These are phyloP conservation scores for Cheilosia urbana DNA, from an alignment of 2,888 invertebrate genomes.

Conservation along the genomic window DNA sequence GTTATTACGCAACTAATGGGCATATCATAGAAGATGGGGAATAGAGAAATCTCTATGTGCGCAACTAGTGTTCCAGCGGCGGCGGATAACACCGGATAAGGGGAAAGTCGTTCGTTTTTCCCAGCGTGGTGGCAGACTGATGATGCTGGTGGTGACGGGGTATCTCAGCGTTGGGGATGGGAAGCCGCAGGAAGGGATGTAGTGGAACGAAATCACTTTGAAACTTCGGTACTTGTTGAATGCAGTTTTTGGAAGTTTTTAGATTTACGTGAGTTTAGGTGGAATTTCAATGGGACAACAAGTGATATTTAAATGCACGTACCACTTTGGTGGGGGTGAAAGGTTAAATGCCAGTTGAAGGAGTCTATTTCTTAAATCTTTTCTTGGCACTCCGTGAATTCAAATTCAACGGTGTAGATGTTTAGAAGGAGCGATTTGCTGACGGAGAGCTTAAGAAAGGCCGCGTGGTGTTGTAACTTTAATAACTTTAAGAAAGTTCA, in stretches of 20 bases:
- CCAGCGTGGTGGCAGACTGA: background rate
- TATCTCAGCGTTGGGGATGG: background rate
- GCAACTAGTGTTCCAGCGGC: constrained; percentile 65
- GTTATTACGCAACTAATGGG: constrained; percentile 59
- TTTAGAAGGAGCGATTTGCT: background rate
- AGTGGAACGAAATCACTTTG: constrained; percentile 39
- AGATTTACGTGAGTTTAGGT: constrained; percentile 18
- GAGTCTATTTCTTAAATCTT: too few species aligned
- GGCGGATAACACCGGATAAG: constrained; percentile 69
- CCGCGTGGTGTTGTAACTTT: too few species aligned
- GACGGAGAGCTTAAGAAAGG: too few species aligned
- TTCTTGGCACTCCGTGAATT: background rate
- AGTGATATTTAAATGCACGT: constrained; percentile 21
- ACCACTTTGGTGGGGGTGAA: constrained; percentile 4
- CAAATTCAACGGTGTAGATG: background rate
- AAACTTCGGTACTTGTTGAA: constrained; percentile 61
- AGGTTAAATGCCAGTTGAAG: background rate
- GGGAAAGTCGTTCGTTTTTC: constrained; percentile 23
- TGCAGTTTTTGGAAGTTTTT: constrained; percentile 47
- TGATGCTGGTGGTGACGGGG: background rate
- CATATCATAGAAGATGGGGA: constrained; percentile 17
- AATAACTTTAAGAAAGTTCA: too few species aligned
- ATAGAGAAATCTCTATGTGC: constrained; percentile 30
- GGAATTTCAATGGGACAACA: constrained; percentile 53
- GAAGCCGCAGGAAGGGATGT: background rate